A percentile compares a stretch with the other conserved stretches of the same genome.
phyloP scores from a whole-genome alignment of 1,140 invertebrate genomes.

The Reticulitermes speratus region DNA sequence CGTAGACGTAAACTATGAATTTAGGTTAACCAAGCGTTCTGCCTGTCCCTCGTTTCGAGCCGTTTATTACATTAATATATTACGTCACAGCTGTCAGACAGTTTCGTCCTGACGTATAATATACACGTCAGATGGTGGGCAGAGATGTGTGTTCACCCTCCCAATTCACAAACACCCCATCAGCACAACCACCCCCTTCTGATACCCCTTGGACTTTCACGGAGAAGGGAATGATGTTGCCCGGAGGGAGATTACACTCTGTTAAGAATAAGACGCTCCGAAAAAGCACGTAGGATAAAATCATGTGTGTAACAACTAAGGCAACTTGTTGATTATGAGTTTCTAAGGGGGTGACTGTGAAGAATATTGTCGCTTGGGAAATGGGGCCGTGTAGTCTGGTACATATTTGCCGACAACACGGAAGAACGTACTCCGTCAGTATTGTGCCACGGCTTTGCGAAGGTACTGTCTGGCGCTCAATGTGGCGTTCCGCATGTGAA shows the following conservation, averaged over 20 bases:
- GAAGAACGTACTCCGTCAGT: too few species aligned
- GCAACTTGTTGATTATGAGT: too few species aligned
- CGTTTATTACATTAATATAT: neutral
- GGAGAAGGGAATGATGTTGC: neutral
- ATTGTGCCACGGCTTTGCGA: too few species aligned
- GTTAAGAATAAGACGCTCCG: neutral
- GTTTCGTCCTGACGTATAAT: neutral
- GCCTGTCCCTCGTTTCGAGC: neutral
- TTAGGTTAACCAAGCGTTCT: neutral
- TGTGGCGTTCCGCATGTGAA: too few species aligned
- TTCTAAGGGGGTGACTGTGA: too few species aligned
- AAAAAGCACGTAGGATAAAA: too few species aligned
- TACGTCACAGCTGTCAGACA: neutral
- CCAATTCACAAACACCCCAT: neutral
- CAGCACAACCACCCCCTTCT: neutral
- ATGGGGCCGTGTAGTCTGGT: too few species aligned
- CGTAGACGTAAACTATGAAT: neutral
- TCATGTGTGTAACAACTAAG: too few species aligned
- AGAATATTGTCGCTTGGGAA: too few species aligned
- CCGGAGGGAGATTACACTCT: neutral
- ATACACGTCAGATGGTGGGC: constrained; percentile 16
- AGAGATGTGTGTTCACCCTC: neutral
- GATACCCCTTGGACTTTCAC: neutral
- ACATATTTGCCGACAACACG: too few species aligned
- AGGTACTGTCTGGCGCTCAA: too few species aligned